Percentiles rank a stretch among this genome's conserved stretches.
phyloP scores from a whole-genome alignment of 2,888 invertebrate species.

The Saturnia japonica region DNA sequence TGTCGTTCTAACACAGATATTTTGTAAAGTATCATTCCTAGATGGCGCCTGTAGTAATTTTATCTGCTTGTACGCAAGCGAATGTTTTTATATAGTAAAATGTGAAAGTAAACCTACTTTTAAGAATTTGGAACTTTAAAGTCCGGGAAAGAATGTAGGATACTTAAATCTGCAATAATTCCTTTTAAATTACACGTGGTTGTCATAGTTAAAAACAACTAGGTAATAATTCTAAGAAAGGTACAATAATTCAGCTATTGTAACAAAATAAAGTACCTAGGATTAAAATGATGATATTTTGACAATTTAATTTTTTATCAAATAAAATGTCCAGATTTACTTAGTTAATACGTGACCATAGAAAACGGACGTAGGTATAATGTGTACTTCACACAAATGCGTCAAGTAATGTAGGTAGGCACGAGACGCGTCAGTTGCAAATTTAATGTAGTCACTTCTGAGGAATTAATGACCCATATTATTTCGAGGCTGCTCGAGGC shows the following conservation, averaged over 20 bases:
- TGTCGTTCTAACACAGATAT: neutral
- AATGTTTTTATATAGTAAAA: neutral
- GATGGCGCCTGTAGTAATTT: neutral
- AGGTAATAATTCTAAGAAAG: neutral
- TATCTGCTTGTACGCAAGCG: neutral
- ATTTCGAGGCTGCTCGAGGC: neutral
- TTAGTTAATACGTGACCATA: slow-evolving; percentile 14
- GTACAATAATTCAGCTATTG: neutral
- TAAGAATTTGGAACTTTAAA: neutral
- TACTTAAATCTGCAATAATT: neutral
- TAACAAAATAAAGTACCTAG: neutral
- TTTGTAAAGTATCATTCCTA: neutral
- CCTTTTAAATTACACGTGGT: neutral
- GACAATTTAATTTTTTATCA: neutral
- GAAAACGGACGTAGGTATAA: slow-evolving; percentile 25
- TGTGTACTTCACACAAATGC: too few species aligned
- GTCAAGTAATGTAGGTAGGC: slow-evolving; percentile 34
- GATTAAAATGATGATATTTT: neutral
- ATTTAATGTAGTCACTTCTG: slow-evolving; percentile 29
- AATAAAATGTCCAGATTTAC: slow-evolving; percentile 27
- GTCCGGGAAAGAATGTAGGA: neutral
- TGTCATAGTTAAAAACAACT: neutral
- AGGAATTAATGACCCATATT: slow-evolving; percentile 19
- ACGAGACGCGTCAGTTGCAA: slow-evolving; percentile 30
- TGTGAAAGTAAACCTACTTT: slow-evolving; percentile 8